Base-by-base conservation (phyloP, 1,140 invertebrate genomes). In the Tetramorium simillimum region DNA sequence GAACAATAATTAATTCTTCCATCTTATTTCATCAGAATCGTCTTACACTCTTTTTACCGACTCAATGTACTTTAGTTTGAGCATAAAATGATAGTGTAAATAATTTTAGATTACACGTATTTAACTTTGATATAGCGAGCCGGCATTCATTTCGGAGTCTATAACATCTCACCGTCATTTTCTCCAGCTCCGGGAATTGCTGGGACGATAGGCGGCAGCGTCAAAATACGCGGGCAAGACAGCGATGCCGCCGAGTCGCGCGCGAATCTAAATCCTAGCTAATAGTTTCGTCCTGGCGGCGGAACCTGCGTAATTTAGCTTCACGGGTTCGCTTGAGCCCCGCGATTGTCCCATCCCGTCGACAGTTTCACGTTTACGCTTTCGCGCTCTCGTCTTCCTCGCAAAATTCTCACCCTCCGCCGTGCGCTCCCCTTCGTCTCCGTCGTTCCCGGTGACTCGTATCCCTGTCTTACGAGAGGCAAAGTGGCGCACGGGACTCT, bases 281-380 rank as follows among this genome's bases (percentile, higher is more conserved):
- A 93, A 93, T 93, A 93, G 91, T 93, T 92, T 89, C 85, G 91
- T 92, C 91, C 87, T 77, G 76, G 21, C 28, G 1, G 16, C 73
- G 85, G 58, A 70, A 24, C 62, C 58, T 86, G 73, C 88, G 90
- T 93, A 94, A 93, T 93, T 93, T 92, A 93, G 92, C 91, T 93
- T 90, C 86, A 90, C 90, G 90, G 89, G 85, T 88, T 92, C 86
- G 88, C 65, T 73, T 24, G 33, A 63, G 28, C 33, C 60, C 43
- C 58, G 58, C 65, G 53, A 73, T 37, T 85, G 51, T 69, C 69
- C 56, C 53, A 1, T 9, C 53, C 40, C 14, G 43, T 62, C 77
- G 67, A 70, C 80, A 75, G 69, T 70, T 40, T 33, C 49, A 53
- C 63, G 53, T 85, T 76, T 72, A 69, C 53, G 53, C 60, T 62